A percentile compares a stretch with the other conserved stretches of the same genome.
These are phyloP conservation scores for Parnassius glacialis DNA, from an alignment of 2,888 invertebrate genomes.

Conservation along the genomic window DNA sequence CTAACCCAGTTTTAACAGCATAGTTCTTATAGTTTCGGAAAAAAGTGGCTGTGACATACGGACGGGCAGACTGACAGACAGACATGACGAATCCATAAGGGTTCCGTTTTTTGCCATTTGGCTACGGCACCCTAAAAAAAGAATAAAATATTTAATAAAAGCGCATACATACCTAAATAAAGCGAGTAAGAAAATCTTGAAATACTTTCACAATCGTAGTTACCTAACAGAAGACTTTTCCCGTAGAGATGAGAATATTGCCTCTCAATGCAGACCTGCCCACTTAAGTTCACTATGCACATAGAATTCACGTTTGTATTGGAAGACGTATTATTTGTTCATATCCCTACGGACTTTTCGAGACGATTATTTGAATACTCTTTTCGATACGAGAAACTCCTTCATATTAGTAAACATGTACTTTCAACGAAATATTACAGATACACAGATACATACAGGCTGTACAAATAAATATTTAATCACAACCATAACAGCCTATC, in stretches of 20 bases:
- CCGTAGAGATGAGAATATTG: slow-evolving; percentile 14
- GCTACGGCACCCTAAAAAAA: no score
- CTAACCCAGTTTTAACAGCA: no score
- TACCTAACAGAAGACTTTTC: background rate
- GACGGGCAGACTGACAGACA: no score
- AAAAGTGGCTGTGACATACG: no score
- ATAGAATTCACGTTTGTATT: slow-evolving; percentile 10
- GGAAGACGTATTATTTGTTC: slow-evolving; percentile 18
- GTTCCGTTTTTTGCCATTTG: no score
- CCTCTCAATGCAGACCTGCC: slow-evolving; percentile 16
- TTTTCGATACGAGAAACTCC: background rate
- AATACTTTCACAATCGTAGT: background rate
- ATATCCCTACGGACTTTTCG: slow-evolving; percentile 2
- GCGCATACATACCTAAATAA: no score
- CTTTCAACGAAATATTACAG: background rate
- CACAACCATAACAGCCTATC: no score
- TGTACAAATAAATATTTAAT: no score
- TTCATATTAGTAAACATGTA: background rate
- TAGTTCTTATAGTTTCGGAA: no score
- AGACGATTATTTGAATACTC: background rate
- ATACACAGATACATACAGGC: no score
- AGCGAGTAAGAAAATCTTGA: background rate
- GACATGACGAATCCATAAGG: no score
- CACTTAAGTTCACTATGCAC: slow-evolving; percentile 8
- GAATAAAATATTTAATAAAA: no score